Base-by-base conservation (phyloP, 2,888 invertebrate species). In the Arge pagana region DNA sequence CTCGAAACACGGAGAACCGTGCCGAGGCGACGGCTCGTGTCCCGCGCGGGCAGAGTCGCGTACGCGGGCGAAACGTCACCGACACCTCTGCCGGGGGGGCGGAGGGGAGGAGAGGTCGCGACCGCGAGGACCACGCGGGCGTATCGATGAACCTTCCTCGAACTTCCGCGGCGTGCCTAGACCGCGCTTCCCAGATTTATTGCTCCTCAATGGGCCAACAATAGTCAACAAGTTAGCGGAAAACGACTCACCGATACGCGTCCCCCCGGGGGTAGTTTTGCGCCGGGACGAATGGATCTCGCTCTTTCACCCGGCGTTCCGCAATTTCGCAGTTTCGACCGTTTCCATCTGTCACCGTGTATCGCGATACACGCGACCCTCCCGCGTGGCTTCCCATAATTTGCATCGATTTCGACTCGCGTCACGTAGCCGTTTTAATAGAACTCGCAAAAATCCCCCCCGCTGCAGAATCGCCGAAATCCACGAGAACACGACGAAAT, bases 191-290 rank as follows among this genome's bases (percentile, higher is more conserved):
- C 55, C 56, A 67, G 70, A 74, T 75, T 74, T 74, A 74, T 74
- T 62, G 74, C 62, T 61, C 61, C 70, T 70, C 71, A 71, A 75
- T 72, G 66, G 70, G 64, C 61, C 65, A 67, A 68, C 68, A 70
- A 71, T 68, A 64, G 55, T 54, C 53, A 55, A 52, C 75, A 76
- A 76, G 74, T 74, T 74, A 73, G 63, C 68, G 72, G 71, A 68
- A 71, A 72, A 72, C 52, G 54, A 56, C 49, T 41, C 43, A 11
- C 51, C 37, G 50, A 33, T 39, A 50, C 33, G 28, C 50, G 13
- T 3, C 30, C 43, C 33, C 36, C 43, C 51, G 24, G 28, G 51
- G 42, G 43, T n/a, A 13, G 19, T 11, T 33, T 5, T 13, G 45
- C 33, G 45, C 31, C 19, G 33, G 28, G 50, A 23, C 23, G 15